These are phyloP conservation scores for Empis livida DNA, from an alignment of 2,888 invertebrate genomes.

Conservation along the genomic window DNA sequence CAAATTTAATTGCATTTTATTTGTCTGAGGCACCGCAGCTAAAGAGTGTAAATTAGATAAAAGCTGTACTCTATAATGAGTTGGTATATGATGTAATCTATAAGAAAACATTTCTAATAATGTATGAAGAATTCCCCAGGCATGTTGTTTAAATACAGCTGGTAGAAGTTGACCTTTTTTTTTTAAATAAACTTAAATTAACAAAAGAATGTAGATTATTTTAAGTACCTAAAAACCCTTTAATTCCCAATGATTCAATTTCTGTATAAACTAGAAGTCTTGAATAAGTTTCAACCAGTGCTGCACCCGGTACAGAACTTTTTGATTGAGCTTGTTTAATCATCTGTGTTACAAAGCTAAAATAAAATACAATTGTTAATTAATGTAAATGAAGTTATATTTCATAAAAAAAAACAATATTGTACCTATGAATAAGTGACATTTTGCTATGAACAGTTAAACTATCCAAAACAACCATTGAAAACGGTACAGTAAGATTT, in stretches of 20 bases:
- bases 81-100: constrained; percentile 90
- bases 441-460: constrained; percentile 93
- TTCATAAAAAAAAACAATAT: neutral
- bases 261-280: constrained; percentile 88
- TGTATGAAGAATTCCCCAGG: constrained; percentile 93
- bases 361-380: constrained; percentile 3
- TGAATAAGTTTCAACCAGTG: constrained; percentile 89
- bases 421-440: constrained; percentile 56
- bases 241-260: constrained; percentile 92
- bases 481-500: constrained; percentile 72
- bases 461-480: constrained; percentile 83
- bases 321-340: constrained; percentile 82
- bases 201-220: neutral
- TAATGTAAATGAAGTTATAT: too few species aligned
- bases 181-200: neutral
- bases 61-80: constrained; percentile 86
- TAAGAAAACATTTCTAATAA: constrained; percentile 94
- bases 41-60: constrained; percentile 83
- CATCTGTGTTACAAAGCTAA: constrained; percentile 71
- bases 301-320: constrained; percentile 74
- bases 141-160: constrained; percentile 81
- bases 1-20: constrained; percentile 86
- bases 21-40: constrained; percentile 83
- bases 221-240: constrained; percentile 75
- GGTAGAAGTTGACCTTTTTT: constrained; percentile 68